Percentiles rank a stretch among this genome's conserved stretches.
These are phyloP conservation scores for Incurvaria masculella DNA, from an alignment of 2,888 invertebrate species.

Conservation along the genomic window DNA sequence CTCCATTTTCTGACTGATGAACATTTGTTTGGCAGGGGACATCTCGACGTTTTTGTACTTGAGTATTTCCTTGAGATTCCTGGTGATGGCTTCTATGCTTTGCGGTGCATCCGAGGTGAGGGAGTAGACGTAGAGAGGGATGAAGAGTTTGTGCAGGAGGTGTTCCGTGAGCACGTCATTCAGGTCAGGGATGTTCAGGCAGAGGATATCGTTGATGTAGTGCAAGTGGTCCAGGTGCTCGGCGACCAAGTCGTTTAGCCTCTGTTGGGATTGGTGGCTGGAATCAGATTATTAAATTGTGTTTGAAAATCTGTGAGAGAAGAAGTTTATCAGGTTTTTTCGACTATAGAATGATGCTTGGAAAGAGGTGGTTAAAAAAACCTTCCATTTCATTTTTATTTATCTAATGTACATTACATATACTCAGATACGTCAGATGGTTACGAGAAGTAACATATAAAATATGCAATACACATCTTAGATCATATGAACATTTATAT, in stretches of 20 bases:
- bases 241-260: constrained; percentile 90
- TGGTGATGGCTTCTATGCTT: constrained; percentile 60
- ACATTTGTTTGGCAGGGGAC: constrained; percentile 39
- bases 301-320: constrained; percentile 10
- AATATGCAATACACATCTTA: too few relatives aligned
- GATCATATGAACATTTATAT: too few relatives aligned
- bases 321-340: too few relatives aligned
- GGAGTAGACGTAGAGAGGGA: constrained; percentile 93
- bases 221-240: constrained; percentile 97
- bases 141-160: constrained; percentile 85
- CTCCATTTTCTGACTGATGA: constrained; percentile 35
- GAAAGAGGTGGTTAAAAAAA: too few relatives aligned
- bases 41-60: constrained; percentile 55
- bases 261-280: constrained; percentile 88
- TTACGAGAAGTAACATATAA: too few relatives aligned
- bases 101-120: constrained; percentile 58
- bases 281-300: constrained; percentile 25
- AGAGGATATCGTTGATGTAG: constrained; percentile 94
- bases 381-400: too few relatives aligned
- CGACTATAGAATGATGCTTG: too few relatives aligned
- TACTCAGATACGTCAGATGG: too few relatives aligned
- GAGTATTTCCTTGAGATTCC: constrained; percentile 62
- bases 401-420: too few relatives aligned
- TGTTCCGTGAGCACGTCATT: constrained; percentile 95
- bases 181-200: constrained; percentile 85